phyloP scores from a whole-genome alignment of 2,113 vertebrate genomes.

The Odontesthes bonariensis region DNA sequence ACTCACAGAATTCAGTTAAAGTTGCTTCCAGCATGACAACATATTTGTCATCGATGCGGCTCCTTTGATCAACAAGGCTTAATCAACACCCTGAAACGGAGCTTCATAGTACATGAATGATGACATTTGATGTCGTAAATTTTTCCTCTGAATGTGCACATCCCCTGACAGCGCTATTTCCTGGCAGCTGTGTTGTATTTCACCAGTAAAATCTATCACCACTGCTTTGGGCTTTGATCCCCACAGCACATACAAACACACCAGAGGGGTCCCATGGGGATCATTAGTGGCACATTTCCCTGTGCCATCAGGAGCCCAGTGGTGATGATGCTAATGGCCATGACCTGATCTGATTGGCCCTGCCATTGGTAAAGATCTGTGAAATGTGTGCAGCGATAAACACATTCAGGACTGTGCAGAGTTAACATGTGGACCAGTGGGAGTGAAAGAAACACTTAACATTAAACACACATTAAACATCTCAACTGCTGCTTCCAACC shows the following conservation, averaged over 20 bases:
- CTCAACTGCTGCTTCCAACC: constrained; percentile 31
- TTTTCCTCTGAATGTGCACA: neutral
- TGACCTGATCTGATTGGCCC: constrained; percentile 67
- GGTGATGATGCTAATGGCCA: constrained; percentile 68
- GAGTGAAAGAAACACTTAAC: constrained; percentile 51
- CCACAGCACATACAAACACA: constrained; percentile 19
- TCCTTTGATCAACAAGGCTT: neutral
- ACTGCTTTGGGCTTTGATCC: constrained; percentile 42
- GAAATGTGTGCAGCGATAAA: constrained; percentile 62
- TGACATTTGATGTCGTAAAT: neutral
- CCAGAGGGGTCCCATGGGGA: constrained; percentile 53
- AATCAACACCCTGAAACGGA: neutral
- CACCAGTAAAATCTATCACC: constrained; percentile 39
- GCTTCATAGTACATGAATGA: neutral
- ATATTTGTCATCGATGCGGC: constrained; percentile 22
- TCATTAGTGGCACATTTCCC: constrained; percentile 51
- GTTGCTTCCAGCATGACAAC: constrained; percentile 12
- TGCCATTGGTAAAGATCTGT: constrained; percentile 38
- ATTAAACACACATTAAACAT: constrained; percentile 58
- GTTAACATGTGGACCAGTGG: constrained; percentile 56
- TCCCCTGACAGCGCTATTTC: neutral
- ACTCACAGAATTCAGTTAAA: neutral
- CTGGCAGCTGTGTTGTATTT: constrained; percentile 32
- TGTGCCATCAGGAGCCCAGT: constrained; percentile 61
- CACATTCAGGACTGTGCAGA: constrained; percentile 9